Evolutionary conservation across 1,140 invertebrate species (phyloP), one percentile per base, ranked within the genome.

Genomic region (Macrotrachela quadricornifera): DNA sequence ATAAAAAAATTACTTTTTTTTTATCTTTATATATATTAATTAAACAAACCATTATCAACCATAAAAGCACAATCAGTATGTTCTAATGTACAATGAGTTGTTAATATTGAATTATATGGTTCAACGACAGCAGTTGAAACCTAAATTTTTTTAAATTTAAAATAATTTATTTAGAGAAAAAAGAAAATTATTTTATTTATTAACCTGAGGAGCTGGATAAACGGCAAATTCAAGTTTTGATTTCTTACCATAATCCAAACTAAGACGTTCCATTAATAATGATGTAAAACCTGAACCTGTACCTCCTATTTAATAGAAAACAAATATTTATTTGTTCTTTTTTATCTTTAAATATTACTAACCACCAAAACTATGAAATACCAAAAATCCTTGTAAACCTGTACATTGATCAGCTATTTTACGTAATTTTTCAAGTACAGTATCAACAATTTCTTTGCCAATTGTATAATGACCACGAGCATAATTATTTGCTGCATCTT

Each of bases 201-300:
- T 78, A 50, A 83, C 80, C 65, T 83, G 81, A 14, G 82, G 82
- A 6, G 83, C 81, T 30, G 82, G 83, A 65, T 85, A 85, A 58
- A 85, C 80, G 56, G 80, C 78, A 64, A 85, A 85, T 69, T 82
- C 82, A 40, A 86, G 72, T 66, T 85, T 86, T 36, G 80, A 81
- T 63, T 84, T 86, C 70, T 86, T 86, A 42, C 82, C 82, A 66
- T 83, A 86, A 59, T 86, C 83, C 1, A 84, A 80, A 18, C 80
- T 82, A n/a, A 86, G 73, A 53, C 81, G 73, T 70, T 86, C 82
- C 83, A 86, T 86, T 40, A 86, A 72, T 43, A 86, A 70, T 0
- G 83, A 83, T 8, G 82, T 81, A 68, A 86, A 86, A 4, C 83
- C 83, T 17, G 81, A 84, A 11, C 83, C 83, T 57, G 83, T 11